Evolutionary conservation across 1,140 invertebrate species (phyloP).

Genomic region (Eurytemora carolleeae): DNA sequence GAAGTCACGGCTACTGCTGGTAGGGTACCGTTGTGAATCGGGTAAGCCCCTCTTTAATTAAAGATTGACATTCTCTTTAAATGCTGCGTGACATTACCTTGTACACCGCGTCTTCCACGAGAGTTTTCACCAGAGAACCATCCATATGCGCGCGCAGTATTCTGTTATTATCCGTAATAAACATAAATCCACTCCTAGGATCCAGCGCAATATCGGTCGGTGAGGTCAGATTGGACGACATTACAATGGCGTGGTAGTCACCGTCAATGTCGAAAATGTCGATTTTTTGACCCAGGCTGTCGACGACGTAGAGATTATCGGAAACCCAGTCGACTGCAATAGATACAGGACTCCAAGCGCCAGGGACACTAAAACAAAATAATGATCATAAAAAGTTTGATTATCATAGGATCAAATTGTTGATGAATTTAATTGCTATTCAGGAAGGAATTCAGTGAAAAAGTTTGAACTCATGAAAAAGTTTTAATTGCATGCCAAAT

Average conservation of each 20-base stretch:
- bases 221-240: constrained; percentile 72
- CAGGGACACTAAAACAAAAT: constrained; percentile 39
- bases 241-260: constrained; percentile 58
- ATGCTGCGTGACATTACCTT: no score
- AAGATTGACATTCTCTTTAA: no score
- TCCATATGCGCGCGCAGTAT: constrained; percentile 76
- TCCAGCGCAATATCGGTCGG: constrained; percentile 79
- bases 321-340: constrained; percentile 93
- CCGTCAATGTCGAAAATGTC: constrained; percentile 77
- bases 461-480: no score
- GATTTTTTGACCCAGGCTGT: constrained; percentile 70
- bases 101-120: constrained; percentile 76
- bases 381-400: no score
- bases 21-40: no score
- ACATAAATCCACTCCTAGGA: constrained; percentile 67
- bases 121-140: constrained; percentile 51
- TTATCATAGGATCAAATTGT: no score
- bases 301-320: constrained; percentile 84
- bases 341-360: constrained; percentile 65
- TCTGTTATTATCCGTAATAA: constrained; percentile 77
- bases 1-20: no score
- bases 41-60: no score
- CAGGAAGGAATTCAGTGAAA: not conserved
- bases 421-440: no score
- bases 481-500: no score